Base-by-base conservation (phyloP, 2,888 invertebrate genomes). In the Lochmaea capreae region DNA sequence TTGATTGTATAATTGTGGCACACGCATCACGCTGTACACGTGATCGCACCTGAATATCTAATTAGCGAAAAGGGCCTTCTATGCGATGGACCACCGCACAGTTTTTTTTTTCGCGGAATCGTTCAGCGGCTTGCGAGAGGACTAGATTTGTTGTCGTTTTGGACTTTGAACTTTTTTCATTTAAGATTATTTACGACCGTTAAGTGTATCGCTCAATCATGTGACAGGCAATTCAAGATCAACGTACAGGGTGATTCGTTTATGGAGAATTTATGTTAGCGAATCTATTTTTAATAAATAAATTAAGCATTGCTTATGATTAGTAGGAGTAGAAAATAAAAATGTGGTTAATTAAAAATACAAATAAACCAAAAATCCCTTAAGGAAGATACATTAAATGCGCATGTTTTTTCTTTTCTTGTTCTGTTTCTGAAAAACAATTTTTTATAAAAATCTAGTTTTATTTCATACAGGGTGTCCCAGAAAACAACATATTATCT, bases 1-100 rank as follows among this genome's bases (percentile, higher is more conserved):
- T 80, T 79, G 82, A 81, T 85, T 84, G 85, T 84, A 83, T 85
- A 85, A 85, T 84, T 85, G 83, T 81, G 80, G 81, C 83, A 83
- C 84, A 85, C 85, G 84, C 84, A 85, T 81, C 80, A 78, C 73
- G 78, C 26, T 22, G 68, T 80, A 80, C 83, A 84, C 84, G 84
- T 84, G 84, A 83, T 72, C 77, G 70, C 78, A 78, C 81, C 78
- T 79, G 78, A 59, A 70, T 68, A 16, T 39, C 61, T 75, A 77
- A 79, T 79, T 79, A 76, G 74, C 75, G 65, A 75, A 77, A 75
- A 74, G 71, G 77, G 73, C 71, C 71, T 33, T 65, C 33, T 61
- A 57, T 2, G 42, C 12, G 12, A 33, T 63, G 39, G 42, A 58
- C 43, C 62, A 63, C 42, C 18, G 9, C 11, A 43, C 16, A 18